Evolutionary conservation across 1,140 invertebrate species (phyloP).

Genomic region (Calycopis cecrops): DNA sequence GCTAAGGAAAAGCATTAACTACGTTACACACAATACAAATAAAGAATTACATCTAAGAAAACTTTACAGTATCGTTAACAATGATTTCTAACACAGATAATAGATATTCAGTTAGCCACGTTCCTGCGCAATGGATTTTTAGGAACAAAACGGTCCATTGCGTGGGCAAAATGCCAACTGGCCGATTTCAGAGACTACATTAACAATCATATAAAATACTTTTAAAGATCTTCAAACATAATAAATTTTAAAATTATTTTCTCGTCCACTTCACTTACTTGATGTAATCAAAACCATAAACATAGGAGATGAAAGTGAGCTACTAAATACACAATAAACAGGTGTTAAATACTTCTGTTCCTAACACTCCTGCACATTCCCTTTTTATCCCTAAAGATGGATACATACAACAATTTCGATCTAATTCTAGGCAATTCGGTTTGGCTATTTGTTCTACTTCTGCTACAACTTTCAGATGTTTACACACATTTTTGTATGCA

Average conservation of each 20-base stretch:
- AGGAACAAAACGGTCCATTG: too few relatives aligned
- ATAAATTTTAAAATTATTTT: slow-evolving; percentile 31
- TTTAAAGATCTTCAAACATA: slow-evolving; percentile 35
- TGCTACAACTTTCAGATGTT: too few relatives aligned
- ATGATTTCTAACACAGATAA: neutral
- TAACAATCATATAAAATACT: slow-evolving; percentile 23
- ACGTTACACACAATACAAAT: slow-evolving; percentile 2
- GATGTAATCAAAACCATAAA: slow-evolving; percentile 24
- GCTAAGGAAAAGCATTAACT: slow-evolving; percentile 3
- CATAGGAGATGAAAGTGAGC: slow-evolving; percentile 30
- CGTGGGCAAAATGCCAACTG: too few relatives aligned
- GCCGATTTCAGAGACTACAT: neutral
- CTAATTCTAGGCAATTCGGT: slow-evolving; percentile 66
- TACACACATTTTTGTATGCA: too few relatives aligned
- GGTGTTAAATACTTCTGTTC: slow-evolving; percentile 32
- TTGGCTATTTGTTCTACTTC: slow-evolving; percentile 14
- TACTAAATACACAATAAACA: slow-evolving; percentile 35
- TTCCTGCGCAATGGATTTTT: too few relatives aligned
- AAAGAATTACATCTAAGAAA: neutral
- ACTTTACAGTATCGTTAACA: neutral
- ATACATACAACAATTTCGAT: slow-evolving; percentile 67
- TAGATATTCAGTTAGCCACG: too few relatives aligned
- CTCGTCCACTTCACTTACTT: slow-evolving; percentile 28
- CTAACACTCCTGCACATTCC: slow-evolving; percentile 46
- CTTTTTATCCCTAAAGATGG: slow-evolving; percentile 57